Evolutionary conservation across 2,113 vertebrate genomes (phyloP).

Genomic region (Nycticryphes semicollaris): DNA sequence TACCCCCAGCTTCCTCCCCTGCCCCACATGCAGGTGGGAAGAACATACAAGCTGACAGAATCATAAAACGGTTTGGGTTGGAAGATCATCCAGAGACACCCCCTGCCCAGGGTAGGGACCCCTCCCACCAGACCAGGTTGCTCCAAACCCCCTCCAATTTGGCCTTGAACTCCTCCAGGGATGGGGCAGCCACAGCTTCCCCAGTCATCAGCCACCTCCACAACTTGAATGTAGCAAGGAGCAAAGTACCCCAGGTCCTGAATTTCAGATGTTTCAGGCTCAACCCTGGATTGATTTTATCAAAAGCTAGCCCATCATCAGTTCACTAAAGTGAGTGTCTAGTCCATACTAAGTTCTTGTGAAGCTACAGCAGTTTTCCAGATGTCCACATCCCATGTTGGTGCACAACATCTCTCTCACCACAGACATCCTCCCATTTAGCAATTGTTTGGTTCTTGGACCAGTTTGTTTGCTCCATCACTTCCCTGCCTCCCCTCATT

Average conservation of each 20-base stretch:
- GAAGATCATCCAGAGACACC: too few species aligned
- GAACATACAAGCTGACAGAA: neutral
- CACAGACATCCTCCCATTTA: neutral
- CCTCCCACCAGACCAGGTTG: neutral
- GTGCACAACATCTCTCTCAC: fast-evolving
- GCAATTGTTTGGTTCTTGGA: neutral
- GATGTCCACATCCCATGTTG: too few species aligned
- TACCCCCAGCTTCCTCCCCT: neutral
- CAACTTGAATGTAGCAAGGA: fast-evolving
- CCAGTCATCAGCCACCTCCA: neutral
- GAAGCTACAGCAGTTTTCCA: neutral
- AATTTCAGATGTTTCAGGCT: neutral
- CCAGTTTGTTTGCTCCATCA: too few species aligned
- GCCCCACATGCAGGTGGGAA: fast-evolving
- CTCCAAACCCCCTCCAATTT: neutral
- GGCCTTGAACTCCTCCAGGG: neutral
- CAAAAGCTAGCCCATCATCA: neutral
- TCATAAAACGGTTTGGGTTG: neutral
- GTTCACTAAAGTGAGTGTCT: neutral
- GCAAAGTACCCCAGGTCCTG: neutral
- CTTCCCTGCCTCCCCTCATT: too few species aligned
- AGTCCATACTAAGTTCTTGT: neutral
- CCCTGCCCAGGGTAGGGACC: neutral
- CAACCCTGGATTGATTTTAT: neutral
- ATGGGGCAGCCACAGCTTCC: neutral